Evolutionary conservation across 2,113 vertebrate species (phyloP).

Genomic region (Mixornis gularis): DNA sequence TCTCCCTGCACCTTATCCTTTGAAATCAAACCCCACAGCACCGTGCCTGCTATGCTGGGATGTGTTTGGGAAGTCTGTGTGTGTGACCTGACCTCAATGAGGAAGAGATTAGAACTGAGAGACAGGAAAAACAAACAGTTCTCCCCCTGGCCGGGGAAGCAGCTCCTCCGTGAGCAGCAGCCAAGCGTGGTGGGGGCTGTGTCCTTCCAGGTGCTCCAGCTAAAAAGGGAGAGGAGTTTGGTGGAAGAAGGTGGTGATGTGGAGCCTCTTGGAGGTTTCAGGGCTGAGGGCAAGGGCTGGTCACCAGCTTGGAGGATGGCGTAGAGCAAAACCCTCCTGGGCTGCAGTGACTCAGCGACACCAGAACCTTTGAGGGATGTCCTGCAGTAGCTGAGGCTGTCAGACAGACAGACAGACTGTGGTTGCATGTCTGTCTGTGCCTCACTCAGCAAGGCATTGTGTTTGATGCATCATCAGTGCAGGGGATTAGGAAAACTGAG

Average conservation of each 20-base stretch:
- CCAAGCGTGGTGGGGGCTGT: not conserved
- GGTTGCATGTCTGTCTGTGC: conserved; percentile 20
- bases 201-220: not conserved
- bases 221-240: not conserved
- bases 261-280: not conserved
- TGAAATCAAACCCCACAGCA: not conserved
- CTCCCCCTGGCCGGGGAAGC: not conserved
- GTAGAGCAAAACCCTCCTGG: not conserved
- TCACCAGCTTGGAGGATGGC: accelerated
- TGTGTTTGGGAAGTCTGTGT: conserved; percentile 49
- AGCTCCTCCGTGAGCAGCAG: accelerated
- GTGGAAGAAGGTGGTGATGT: not conserved
- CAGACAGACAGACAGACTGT: not conserved
- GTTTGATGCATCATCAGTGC: not conserved
- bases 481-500: not conserved
- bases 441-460: not conserved
- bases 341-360: not conserved
- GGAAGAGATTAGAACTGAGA: conserved; percentile 30
- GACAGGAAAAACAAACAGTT: conserved; percentile 39
- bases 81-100: conserved; percentile 21
- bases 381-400: not conserved
- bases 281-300: not conserved
- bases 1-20: not conserved
- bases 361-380: not conserved
- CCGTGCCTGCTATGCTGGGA: not conserved